Percentiles rank a stretch among this genome's conserved stretches.
Conservation (phyloP, 1,140 invertebrate species). For the Drosophila kepulauana region DNA sequence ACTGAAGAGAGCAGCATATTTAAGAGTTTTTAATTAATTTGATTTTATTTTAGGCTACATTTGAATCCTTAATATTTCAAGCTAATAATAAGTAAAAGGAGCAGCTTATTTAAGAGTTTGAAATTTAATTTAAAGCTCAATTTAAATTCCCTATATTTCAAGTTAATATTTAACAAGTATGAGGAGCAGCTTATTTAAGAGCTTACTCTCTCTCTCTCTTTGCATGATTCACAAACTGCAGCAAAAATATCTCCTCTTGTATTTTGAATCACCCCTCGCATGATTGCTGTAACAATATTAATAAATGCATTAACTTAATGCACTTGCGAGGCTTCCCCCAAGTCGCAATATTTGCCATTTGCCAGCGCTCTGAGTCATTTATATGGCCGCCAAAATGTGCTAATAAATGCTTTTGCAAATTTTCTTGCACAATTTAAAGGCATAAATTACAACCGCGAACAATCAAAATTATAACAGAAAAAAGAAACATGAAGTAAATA, state of each 20-base stretch:
- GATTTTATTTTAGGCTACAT: too few relatives aligned
- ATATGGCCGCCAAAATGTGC: slow-evolving; percentile 31
- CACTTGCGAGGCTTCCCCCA: slow-evolving; percentile 53
- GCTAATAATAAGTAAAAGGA: too few relatives aligned
- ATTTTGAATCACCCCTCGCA: neutral
- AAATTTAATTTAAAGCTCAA: too few relatives aligned
- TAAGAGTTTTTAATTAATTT: too few relatives aligned
- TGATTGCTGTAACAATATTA: neutral
- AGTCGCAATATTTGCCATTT: neutral
- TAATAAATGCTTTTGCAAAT: slow-evolving; percentile 69
- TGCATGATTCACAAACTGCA: neutral
- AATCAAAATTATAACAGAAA: slow-evolving; percentile 64
- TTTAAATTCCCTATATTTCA: too few relatives aligned
- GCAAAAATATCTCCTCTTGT: neutral
- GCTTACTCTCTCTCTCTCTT: too few relatives aligned
- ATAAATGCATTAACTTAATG: slow-evolving; percentile 16
- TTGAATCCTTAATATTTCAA: too few relatives aligned
- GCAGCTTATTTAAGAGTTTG: too few relatives aligned
- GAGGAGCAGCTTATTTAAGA: too few relatives aligned
- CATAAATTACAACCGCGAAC: slow-evolving; percentile 70
- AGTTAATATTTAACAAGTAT: too few relatives aligned
- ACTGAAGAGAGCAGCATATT: too few relatives aligned
- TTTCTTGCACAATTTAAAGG: slow-evolving; percentile 76
- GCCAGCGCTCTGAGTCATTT: slow-evolving; percentile 35
- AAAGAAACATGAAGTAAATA: neutral